Conservation (phyloP, 2,888 invertebrate species). For the Plebejus melissa region DNA sequence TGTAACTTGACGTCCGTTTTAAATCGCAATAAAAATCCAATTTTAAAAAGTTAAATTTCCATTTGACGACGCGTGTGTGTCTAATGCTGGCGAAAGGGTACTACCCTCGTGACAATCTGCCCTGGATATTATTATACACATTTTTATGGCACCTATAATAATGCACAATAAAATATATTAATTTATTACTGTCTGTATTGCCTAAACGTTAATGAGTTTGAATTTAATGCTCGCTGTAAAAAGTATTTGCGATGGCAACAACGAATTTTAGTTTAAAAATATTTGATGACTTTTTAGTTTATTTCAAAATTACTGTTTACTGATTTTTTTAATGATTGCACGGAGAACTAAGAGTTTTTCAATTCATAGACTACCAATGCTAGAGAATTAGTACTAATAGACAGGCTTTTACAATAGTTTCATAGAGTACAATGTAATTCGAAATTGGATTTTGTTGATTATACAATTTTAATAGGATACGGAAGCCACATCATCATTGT, state of each 20-base stretch:
- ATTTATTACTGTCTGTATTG: slow-evolving; percentile 51
- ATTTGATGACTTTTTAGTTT: too few species aligned
- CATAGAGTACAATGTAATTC: neutral
- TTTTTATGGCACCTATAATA: slow-evolving; percentile 67
- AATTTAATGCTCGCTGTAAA: neutral
- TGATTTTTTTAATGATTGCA: too few species aligned
- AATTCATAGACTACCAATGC: neutral
- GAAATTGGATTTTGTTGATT: neutral
- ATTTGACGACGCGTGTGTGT: slow-evolving; percentile 74
- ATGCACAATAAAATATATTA: slow-evolving; percentile 59
- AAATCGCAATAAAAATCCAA: slow-evolving; percentile 63
- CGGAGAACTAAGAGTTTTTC: too few species aligned
- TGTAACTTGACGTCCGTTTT: slow-evolving; percentile 14
- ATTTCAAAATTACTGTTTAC: too few species aligned
- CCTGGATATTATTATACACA: slow-evolving; percentile 69
- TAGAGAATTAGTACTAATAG: neutral
- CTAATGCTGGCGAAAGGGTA: slow-evolving; percentile 66
- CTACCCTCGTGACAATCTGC: slow-evolving; percentile 71
- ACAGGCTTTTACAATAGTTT: neutral
- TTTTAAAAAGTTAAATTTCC: slow-evolving; percentile 72
- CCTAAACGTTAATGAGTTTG: neutral
- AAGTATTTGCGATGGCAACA: too few species aligned
- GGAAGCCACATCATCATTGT: neutral
- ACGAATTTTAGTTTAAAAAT: neutral
- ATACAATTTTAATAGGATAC: slow-evolving; percentile 5